These are phyloP conservation scores for Lasioglossum figueresi DNA, from an alignment of 2,888 invertebrate species.

Conservation along the genomic window DNA sequence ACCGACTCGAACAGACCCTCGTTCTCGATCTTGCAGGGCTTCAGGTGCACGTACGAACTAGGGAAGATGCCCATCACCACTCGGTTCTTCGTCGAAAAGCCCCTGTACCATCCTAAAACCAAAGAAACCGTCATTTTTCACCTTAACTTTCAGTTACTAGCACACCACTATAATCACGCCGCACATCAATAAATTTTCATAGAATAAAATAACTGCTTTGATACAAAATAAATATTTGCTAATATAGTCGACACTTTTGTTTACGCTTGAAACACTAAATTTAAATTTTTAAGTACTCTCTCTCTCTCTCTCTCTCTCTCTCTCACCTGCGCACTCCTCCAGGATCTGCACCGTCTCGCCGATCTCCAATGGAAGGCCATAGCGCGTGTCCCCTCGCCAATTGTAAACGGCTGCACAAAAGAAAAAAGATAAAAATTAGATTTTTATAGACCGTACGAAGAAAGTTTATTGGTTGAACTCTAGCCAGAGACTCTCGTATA, in stretches of 20 bases:
- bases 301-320: background rate
- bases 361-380: constrained; percentile 93
- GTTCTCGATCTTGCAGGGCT: constrained; percentile 92
- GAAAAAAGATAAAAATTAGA: constrained; percentile 71
- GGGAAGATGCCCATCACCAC: constrained; percentile 91
- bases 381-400: constrained; percentile 94
- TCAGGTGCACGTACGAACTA: constrained; percentile 91
- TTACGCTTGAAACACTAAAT: no score
- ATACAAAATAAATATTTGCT: no score
- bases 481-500: background rate
- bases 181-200: no score
- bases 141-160: no score
- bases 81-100: constrained; percentile 91
- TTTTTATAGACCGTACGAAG: background rate
- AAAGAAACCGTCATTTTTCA: background rate
- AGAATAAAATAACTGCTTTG: no score
- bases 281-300: background rate
- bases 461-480: background rate
- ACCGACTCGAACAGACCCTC: constrained; percentile 90
- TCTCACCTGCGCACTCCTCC: constrained; percentile 93
- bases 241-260: no score
- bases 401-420: constrained; percentile 93
- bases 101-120: constrained; percentile 92
- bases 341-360: constrained; percentile 96
- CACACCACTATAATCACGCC: no score